A percentile compares a stretch with the other conserved stretches of the same genome.
phyloP scores from a whole-genome alignment of 2,797 vertebrate species.

The Girardinus metallicus region DNA sequence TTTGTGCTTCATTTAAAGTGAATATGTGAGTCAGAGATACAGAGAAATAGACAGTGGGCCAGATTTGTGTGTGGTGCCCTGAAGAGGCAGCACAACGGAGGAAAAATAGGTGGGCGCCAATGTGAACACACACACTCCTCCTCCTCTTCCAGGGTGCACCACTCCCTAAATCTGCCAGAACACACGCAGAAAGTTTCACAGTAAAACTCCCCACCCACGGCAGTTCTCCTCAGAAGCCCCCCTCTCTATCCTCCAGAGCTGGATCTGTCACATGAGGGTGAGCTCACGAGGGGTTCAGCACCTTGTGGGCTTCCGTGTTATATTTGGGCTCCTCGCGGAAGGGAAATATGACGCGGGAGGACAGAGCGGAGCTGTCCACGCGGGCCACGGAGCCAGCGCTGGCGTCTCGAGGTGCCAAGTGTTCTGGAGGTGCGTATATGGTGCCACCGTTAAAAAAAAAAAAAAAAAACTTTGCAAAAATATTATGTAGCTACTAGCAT shows the following conservation, averaged over 20 bases:
- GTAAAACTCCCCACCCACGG: constrained; percentile 23
- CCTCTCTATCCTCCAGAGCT: neutral
- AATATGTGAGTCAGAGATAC: neutral
- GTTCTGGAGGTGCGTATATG: constrained; percentile 47
- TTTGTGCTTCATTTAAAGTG: neutral
- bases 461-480: neutral
- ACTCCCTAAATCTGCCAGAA: constrained; percentile 17
- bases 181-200: constrained; percentile 9
- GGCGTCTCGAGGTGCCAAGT: neutral
- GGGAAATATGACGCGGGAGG: constrained; percentile 60
- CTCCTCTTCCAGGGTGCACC: constrained; percentile 20
- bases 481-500: neutral
- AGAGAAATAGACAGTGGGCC: neutral
- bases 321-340: constrained; percentile 53
- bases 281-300: constrained; percentile 12
- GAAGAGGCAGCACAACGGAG: constrained; percentile 35
- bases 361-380: constrained; percentile 44
- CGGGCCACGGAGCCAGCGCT: constrained; percentile 14
- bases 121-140: constrained; percentile 22
- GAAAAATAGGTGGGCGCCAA: constrained; percentile 65
- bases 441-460: neutral
- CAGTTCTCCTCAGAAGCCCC: neutral
- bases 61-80: constrained; percentile 5
- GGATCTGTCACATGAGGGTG: constrained; percentile 19
- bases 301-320: constrained; percentile 38